phyloP scores from a whole-genome alignment of 1,140 invertebrate species.

The Ceratitis capitata region DNA sequence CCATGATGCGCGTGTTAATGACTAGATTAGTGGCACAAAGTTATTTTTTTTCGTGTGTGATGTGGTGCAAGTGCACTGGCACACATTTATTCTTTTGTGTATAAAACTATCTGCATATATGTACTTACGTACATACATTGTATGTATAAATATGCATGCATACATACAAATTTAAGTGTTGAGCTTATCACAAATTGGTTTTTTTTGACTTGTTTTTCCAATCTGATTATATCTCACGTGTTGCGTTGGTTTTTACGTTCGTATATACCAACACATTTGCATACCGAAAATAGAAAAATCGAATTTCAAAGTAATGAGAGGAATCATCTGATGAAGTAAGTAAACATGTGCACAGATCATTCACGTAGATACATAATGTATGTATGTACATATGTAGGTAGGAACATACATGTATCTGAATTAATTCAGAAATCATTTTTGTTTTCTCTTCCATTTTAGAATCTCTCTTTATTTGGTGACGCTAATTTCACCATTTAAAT shows the following conservation, averaged over 20 bases:
- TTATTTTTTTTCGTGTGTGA: not conserved
- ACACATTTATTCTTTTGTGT: not conserved
- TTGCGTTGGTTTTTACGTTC: not conserved
- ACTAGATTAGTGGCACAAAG: not conserved
- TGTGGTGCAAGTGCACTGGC: slow-evolving; percentile 18
- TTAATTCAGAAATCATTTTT: no score
- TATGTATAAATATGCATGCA: not conserved
- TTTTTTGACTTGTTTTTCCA: not conserved
- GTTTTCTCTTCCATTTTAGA: no score
- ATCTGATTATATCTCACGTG: not conserved
- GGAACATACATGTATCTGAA: no score
- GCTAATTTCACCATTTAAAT: no score
- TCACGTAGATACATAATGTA: no score
- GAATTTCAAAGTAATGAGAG: not conserved
- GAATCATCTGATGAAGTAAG: not conserved
- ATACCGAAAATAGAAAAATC: not conserved
- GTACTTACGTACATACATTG: not conserved
- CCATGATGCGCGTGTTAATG: not conserved
- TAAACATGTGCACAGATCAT: not conserved
- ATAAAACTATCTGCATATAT: not conserved
- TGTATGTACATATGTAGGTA: no score
- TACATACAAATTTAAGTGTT: no score
- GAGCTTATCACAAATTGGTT: no score
- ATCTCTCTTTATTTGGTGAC: no score
- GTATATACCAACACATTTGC: no score